Evolutionary conservation across 2,113 vertebrate species (phyloP).

Genomic region (Platysteira castanea): DNA sequence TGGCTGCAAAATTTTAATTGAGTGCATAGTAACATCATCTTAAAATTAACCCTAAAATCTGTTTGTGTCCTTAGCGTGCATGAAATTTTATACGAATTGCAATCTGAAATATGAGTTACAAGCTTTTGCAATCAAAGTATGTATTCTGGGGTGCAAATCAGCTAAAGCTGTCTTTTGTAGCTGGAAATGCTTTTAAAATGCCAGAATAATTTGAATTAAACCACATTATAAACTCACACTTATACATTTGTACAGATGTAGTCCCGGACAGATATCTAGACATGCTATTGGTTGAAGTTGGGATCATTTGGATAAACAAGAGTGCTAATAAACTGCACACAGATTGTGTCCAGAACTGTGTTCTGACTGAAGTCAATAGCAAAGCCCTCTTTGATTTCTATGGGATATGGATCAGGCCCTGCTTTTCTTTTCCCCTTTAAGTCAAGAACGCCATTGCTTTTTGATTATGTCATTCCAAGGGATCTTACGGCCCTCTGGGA

Average conservation of each 20-base stretch:
- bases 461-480: conserved; percentile 56
- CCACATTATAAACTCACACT: conserved; percentile 32
- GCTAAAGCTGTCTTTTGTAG: conserved; percentile 22
- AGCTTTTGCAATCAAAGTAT: neutral
- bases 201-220: conserved; percentile 28
- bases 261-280: neutral
- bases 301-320: neutral
- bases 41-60: conserved; percentile 30
- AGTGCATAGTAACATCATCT: neutral
- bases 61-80: neutral
- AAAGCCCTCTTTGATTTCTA: conserved; percentile 40
- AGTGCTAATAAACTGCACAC: conserved; percentile 42
- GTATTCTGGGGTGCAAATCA: neutral
- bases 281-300: neutral
- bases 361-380: conserved; percentile 14
- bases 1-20: conserved; percentile 34
- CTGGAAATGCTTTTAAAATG: neutral
- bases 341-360: conserved; percentile 27
- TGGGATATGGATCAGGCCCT: neutral
- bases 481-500: conserved; percentile 3
- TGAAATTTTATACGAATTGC: neutral
- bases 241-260: neutral
- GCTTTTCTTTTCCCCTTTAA: neutral
- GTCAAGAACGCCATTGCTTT: conserved; percentile 36
- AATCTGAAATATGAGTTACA: neutral